phyloP scores from a whole-genome alignment of 1,140 invertebrate genomes.

The Musca domestica region DNA sequence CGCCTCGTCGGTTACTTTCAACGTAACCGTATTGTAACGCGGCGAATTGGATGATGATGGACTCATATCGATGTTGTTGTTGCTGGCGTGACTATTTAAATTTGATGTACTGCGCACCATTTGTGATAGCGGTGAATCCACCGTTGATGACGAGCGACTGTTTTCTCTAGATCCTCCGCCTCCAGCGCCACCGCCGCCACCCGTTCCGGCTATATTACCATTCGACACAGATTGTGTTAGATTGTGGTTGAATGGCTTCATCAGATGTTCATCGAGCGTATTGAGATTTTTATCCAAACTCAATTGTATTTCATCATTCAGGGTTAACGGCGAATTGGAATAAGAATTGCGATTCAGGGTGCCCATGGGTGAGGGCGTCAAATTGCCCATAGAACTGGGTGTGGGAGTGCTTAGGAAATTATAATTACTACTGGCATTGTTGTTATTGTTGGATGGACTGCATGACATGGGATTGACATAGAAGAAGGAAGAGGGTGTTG shows the following conservation, averaged over 20 bases:
- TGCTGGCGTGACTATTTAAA: conserved; percentile 33
- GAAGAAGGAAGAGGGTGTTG: conserved; percentile 40
- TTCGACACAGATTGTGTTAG: conserved; percentile 59
- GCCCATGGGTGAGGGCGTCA: conserved; percentile 46
- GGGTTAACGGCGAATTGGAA: conserved; percentile 36
- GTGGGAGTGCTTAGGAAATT: conserved; percentile 46
- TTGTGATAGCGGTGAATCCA: conserved; percentile 40
- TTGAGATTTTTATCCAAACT: conserved; percentile 53
- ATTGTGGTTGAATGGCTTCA: conserved; percentile 67
- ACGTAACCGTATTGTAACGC: conserved; percentile 35
- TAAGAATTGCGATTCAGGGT: conserved; percentile 49
- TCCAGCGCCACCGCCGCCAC: no score
- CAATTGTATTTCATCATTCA: conserved; percentile 39
- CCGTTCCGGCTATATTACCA: conserved; percentile 45
- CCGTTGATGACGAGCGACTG: conserved; percentile 45
- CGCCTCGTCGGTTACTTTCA: conserved; percentile 50
- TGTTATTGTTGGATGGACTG: conserved; percentile 43
- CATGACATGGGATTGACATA: conserved; percentile 51
- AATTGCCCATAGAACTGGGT: conserved; percentile 30
- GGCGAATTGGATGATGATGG: conserved; percentile 26
- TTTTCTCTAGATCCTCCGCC: conserved; percentile 37
- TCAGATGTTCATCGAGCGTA: conserved; percentile 57
- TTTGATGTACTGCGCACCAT: conserved; percentile 33
- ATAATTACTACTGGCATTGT: conserved; percentile 32
- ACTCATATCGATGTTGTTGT: conserved; percentile 36